Evolutionary conservation across 2,888 invertebrate species (phyloP).

Genomic region (Cybosia mesomella): DNA sequence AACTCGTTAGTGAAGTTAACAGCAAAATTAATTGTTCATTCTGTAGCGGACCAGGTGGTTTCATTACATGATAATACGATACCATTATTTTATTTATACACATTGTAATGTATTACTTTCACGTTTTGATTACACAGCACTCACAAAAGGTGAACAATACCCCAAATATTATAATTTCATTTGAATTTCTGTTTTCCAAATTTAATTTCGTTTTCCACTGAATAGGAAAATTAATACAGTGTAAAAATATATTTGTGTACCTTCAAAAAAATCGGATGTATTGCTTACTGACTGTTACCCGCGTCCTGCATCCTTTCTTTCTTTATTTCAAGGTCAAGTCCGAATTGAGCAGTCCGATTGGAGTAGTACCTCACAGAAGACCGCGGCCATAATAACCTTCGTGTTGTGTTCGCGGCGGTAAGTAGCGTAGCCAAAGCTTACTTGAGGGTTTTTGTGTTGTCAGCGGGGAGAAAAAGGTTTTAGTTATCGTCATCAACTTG

Average conservation of each 20-base stretch:
- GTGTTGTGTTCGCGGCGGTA: no score
- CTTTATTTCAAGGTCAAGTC: no score
- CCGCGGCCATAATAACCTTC: not conserved
- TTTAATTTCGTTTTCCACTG: not conserved
- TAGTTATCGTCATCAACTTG: no score
- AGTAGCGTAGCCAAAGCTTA: no score
- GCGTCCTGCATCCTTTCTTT: no score
- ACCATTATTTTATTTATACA: not conserved
- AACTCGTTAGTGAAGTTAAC: not conserved
- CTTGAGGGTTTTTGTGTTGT: no score
- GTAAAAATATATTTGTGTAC: no score
- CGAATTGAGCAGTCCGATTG: no score
- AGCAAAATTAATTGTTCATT: not conserved
- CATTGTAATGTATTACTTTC: not conserved
- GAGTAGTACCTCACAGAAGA: no score
- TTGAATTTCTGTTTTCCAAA: not conserved
- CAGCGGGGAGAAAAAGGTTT: no score
- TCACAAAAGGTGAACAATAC: not conserved
- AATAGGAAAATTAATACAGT: not conserved
- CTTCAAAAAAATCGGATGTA: not conserved
- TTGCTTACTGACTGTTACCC: not conserved
- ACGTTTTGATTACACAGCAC: not conserved
- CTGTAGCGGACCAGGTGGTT: not conserved
- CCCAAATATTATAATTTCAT: not conserved
- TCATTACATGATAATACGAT: not conserved